A percentile compares a stretch with the other conserved stretches of the same genome.
phyloP scores from a whole-genome alignment of 2,113 vertebrate species.

The Boulengeromyrus knoepffleri region DNA sequence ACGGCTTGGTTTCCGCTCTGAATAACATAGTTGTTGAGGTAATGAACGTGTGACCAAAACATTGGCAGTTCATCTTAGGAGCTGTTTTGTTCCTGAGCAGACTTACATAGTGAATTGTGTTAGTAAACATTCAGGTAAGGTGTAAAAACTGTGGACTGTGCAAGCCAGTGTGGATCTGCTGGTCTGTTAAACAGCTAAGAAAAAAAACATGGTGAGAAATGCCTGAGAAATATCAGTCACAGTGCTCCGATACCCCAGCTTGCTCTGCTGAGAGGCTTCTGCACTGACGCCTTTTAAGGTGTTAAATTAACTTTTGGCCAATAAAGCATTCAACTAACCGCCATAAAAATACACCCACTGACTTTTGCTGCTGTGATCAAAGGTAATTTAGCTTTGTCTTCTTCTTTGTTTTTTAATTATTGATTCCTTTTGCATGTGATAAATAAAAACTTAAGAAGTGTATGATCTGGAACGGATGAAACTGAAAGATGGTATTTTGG shows the following conservation, averaged over 20 bases:
- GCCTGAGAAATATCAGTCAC: neutral
- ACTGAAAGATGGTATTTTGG: neutral
- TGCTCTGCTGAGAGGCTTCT: neutral
- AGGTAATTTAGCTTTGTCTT: constrained; percentile 32
- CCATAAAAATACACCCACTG: constrained; percentile 1
- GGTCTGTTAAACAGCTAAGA: neutral
- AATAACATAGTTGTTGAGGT: neutral
- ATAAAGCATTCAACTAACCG: constrained; percentile 30
- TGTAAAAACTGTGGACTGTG: neutral
- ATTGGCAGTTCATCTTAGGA: neutral
- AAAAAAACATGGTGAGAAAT: neutral
- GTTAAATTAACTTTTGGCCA: constrained; percentile 39
- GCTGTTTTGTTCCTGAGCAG: neutral
- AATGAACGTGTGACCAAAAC: neutral
- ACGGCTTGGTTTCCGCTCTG: neutral
- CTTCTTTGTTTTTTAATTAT: constrained; percentile 4
- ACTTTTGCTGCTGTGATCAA: constrained; percentile 32
- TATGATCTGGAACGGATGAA: neutral
- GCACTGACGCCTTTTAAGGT: constrained; percentile 30
- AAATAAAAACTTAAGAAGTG: neutral
- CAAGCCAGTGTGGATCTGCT: neutral
- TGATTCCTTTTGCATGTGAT: neutral
- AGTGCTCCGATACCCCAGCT: neutral
- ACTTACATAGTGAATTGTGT: neutral
- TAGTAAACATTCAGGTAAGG: constrained; percentile 1